Base-by-base conservation (phyloP, 2,797 vertebrate species). In the Chromis chromis region DNA sequence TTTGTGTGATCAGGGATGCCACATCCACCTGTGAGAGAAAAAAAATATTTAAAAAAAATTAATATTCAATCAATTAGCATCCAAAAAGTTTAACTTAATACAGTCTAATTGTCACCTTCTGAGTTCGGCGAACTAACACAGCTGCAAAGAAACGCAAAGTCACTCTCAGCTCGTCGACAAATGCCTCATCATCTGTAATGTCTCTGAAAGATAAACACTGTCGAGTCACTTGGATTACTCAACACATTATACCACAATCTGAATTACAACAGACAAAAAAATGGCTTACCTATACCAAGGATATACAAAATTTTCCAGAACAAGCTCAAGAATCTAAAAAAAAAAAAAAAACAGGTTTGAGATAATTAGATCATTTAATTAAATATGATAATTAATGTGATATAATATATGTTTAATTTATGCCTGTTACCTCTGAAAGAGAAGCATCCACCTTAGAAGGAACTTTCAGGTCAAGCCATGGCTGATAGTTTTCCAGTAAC, bases 231-330 rank as follows among this genome's bases (percentile, higher is more conserved):
- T 21, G 12, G 10, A 33, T 42, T 31, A 46, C 19, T 10, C 5
- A 3, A 52, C n/a, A 49, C 0, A 78, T 10, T 19, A 42, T 0
- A 44, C 4, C 16, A 55, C 27, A 33, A 27, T 28, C 21, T 33
- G 19, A 53, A 25, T 19, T 1, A 55, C 3, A 3, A 28, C 4
- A n/a, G 10, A 59, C 2, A 39, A 25, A 48, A 52, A 69, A 83
- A 83, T 61, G 28, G 66, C 93, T 4, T 95, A 99, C 98, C 98
- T 97, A 87, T 98, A 99, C 98, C 98, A 99, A 0, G 98, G 97
- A 90, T 99, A 97, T 64, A 99, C 95, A 91, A 99, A 99, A 58
- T 99, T 99, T 91, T 99, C 97, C 84, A 99, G 92, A 75, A 99
- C 97, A 83, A 99, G 84, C 76, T 99, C 98, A 90, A 99, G 94